Evolutionary conservation across 2,113 vertebrate genomes (phyloP).

Genomic region (Orientallactaga bullata): DNA sequence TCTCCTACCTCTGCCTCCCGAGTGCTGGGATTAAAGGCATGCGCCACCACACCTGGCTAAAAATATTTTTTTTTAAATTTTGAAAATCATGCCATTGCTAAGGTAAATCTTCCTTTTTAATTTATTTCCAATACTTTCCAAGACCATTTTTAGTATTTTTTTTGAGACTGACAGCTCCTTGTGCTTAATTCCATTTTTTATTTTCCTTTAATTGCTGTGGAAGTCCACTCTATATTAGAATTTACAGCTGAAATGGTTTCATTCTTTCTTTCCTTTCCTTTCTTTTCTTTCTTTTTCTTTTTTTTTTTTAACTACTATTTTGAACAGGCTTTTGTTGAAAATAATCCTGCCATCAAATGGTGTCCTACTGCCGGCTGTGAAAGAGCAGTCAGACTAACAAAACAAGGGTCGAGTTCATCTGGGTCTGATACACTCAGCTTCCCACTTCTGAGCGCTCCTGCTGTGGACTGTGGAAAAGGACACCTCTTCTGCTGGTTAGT

Average conservation of each 20-base stretch:
- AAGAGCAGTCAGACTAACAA: conserved; percentile 95
- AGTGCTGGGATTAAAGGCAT: no score
- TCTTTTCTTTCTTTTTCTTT: no score
- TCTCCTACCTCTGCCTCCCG: no score
- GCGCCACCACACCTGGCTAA: no score
- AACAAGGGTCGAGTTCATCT: conserved; percentile 91
- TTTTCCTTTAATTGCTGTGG: conserved; percentile 51
- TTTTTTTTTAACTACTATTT: conserved; percentile 58
- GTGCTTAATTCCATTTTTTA: conserved; percentile 51
- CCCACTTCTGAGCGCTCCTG: conserved; percentile 95
- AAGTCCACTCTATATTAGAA: background rate
- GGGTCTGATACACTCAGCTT: conserved; percentile 93
- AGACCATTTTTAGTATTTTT: conserved; percentile 59
- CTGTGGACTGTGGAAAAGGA: conserved; percentile 98
- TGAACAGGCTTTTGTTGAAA: conserved; percentile 98
- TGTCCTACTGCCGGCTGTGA: conserved; percentile 97
- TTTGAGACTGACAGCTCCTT: conserved; percentile 41
- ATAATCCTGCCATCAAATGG: conserved; percentile 99
- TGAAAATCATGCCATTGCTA: conserved; percentile 22
- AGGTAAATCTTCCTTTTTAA: conserved; percentile 53
- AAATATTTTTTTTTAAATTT: no score
- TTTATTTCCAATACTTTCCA: background rate
- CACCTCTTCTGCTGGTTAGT: conserved; percentile 99
- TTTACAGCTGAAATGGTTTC: conserved; percentile 72
- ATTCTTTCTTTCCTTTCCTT: no score